These are phyloP conservation scores for Drosophila quadrilineata DNA, from an alignment of 1,140 invertebrate species.

Conservation along the genomic window DNA sequence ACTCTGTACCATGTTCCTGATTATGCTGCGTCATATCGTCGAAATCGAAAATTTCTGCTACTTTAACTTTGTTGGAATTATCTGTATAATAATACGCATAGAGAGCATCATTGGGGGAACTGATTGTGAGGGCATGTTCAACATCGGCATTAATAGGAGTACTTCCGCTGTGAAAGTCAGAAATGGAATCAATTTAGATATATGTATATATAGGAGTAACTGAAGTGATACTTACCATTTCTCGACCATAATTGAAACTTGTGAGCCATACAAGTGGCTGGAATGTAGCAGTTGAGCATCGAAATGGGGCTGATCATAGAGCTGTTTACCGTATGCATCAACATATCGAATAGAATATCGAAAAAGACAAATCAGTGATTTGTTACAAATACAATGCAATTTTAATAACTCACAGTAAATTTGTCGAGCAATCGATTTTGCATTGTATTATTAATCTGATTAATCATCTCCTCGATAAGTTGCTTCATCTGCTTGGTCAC, in stretches of 20 bases:
- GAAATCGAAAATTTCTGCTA: conserved; percentile 92
- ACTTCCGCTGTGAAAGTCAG: conserved; percentile 46
- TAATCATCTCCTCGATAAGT: conserved; percentile 57
- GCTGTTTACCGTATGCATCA: too few relatives aligned
- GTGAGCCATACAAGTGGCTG: conserved; percentile 58
- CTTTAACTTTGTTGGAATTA: conserved; percentile 90
- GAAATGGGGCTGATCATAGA: conserved; percentile 73
- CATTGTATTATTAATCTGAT: conserved; percentile 61
- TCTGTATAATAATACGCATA: conserved; percentile 95
- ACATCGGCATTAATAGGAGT: conserved; percentile 81
- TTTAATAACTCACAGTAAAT: conserved; percentile 52
- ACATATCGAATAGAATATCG: too few relatives aligned
- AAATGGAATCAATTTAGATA: too few relatives aligned
- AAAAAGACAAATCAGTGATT: too few relatives aligned
- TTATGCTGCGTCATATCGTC: conserved; percentile 89
- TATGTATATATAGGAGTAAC: too few relatives aligned
- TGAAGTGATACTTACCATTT: conserved; percentile 60
- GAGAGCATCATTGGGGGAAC: conserved; percentile 91
- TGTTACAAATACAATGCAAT: too few relatives aligned
- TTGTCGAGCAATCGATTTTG: conserved; percentile 64
- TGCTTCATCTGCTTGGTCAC: conserved; percentile 61
- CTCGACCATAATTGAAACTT: conserved; percentile 73
- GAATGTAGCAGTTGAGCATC: conserved; percentile 71
- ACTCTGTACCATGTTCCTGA: conserved; percentile 70
- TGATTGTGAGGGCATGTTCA: conserved; percentile 92